phyloP scores from a whole-genome alignment of 2,113 vertebrate genomes.

The Penelope pileata region DNA sequence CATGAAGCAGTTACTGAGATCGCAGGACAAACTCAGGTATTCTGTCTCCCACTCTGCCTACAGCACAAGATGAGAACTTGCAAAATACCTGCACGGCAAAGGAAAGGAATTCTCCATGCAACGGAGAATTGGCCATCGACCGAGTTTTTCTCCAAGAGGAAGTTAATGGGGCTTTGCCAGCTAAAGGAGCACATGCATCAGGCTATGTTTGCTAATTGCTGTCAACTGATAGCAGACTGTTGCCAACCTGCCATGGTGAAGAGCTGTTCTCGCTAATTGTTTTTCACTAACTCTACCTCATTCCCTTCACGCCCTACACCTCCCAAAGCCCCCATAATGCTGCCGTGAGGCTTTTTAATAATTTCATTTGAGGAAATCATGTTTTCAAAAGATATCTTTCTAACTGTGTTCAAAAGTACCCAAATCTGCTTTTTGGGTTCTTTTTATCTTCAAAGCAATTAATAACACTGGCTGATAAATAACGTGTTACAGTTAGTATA shows the following conservation, averaged over 20 bases:
- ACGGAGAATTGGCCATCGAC: not conserved
- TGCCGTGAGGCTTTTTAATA: not conserved
- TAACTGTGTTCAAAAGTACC: conserved; percentile 7
- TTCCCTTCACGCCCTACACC: not conserved
- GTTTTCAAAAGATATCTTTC: not conserved
- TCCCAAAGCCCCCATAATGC: not conserved
- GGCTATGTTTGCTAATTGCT: not conserved
- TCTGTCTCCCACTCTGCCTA: not conserved
- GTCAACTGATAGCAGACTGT: not conserved
- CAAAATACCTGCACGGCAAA: not conserved
- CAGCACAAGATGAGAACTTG: not conserved
- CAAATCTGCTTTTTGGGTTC: not conserved
- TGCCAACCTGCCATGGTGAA: not conserved
- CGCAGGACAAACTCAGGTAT: not conserved
- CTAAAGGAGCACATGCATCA: not conserved
- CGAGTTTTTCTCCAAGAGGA: not conserved
- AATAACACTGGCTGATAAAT: conserved; percentile 29
- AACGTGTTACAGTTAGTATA: conserved; percentile 53
- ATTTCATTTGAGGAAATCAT: not conserved
- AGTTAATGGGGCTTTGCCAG: not conserved
- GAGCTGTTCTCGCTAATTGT: not conserved
- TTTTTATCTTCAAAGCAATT: conserved; percentile 63
- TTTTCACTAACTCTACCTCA: not conserved
- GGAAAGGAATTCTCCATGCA: fast-evolving
- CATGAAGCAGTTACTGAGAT: not conserved